Evolutionary conservation across 2,113 vertebrate species (phyloP).

Genomic region (Miniopterus natalensis): DNA sequence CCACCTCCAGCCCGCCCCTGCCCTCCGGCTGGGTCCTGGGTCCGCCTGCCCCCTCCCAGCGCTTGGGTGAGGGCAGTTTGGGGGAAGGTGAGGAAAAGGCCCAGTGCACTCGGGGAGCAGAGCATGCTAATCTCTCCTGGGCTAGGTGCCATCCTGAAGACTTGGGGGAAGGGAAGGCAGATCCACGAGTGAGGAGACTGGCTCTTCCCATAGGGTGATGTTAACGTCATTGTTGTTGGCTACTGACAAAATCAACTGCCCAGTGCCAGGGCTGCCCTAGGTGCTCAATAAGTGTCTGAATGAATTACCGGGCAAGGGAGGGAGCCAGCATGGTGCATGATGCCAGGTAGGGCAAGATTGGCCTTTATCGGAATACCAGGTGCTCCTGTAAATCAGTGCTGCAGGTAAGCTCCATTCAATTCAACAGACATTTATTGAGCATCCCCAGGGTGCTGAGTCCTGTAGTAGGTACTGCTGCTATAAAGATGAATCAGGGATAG

Average conservation of each 20-base stretch:
- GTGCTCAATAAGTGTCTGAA: neutral
- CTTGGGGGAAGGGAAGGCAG: neutral
- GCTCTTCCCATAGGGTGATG: neutral
- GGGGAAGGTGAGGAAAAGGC: neutral
- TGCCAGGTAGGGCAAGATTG: neutral
- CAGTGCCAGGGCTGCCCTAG: neutral
- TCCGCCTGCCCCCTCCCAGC: neutral
- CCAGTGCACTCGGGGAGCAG: neutral
- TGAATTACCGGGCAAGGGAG: neutral
- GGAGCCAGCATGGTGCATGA: neutral
- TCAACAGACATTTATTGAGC: neutral
- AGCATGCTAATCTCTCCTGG: neutral
- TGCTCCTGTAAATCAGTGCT: neutral
- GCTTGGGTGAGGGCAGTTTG: neutral
- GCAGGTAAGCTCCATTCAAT: neutral
- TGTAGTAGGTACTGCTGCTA: neutral
- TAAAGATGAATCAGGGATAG: neutral
- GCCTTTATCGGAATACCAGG: neutral
- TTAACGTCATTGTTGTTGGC: neutral
- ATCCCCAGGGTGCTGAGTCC: neutral
- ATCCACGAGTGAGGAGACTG: neutral
- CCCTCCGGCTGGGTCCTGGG: neutral
- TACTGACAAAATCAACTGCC: constrained; percentile 21
- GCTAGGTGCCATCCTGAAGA: neutral
- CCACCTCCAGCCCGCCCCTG: neutral